These are phyloP conservation scores for Hydractinia echinata DNA, from an alignment of 30 jellyfish, hydroid and myxozoan species.

Conservation along the genomic window DNA sequence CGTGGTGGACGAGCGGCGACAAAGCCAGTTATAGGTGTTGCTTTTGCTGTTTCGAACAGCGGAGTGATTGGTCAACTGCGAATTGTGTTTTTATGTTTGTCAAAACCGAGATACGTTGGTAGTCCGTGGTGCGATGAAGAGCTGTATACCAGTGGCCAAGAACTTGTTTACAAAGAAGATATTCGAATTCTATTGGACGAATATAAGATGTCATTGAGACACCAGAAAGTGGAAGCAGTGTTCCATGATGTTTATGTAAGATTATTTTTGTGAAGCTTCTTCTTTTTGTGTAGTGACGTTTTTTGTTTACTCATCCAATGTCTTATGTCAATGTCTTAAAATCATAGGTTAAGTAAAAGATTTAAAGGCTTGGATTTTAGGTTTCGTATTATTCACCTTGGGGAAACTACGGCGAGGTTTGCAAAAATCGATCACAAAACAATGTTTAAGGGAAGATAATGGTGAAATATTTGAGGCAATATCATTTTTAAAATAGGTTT, in stretches of 20 bases:
- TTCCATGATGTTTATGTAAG: constrained; percentile 10
- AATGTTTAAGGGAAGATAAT: too few relatives aligned
- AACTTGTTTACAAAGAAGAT: constrained; percentile 21
- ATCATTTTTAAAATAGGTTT: too few relatives aligned
- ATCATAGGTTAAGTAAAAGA: too few relatives aligned
- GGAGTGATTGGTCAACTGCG: neutral
- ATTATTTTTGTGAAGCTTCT: neutral
- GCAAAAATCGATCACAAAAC: too few relatives aligned
- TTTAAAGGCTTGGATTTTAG: too few relatives aligned
- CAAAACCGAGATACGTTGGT: neutral
- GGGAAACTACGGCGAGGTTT: too few relatives aligned
- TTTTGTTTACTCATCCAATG: too few relatives aligned
- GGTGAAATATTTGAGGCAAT: too few relatives aligned
- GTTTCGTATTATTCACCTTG: too few relatives aligned
- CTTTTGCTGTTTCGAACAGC: neutral
- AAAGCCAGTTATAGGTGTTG: constrained; percentile 11
- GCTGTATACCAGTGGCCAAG: constrained; percentile 7
- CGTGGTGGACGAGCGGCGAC: neutral
- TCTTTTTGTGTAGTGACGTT: too few relatives aligned
- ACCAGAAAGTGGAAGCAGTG: neutral
- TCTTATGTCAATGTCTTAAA: too few relatives aligned
- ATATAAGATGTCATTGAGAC: constrained; percentile 7
- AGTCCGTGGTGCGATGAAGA: constrained; percentile 29
- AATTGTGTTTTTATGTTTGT: neutral
- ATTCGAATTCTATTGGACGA: constrained; percentile 7